phyloP scores from a whole-genome alignment of 2,797 vertebrate genomes.

The Tinamus major region DNA sequence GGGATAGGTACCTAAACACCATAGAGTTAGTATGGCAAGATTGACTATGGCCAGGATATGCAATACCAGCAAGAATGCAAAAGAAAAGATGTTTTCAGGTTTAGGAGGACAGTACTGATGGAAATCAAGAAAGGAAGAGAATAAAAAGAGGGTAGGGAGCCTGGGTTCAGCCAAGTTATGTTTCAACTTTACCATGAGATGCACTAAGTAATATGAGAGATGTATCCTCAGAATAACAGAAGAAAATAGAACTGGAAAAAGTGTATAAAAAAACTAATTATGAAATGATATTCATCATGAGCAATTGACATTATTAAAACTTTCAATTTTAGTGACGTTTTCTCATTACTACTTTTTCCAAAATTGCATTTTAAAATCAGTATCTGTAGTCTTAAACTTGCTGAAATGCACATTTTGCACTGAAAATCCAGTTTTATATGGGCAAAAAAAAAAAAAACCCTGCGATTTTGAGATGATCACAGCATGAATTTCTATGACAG shows the following conservation, averaged over 20 bases:
- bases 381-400: background rate
- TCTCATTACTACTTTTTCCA: background rate
- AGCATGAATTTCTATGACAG: slow-evolving; percentile 46
- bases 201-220: background rate
- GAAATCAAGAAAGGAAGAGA: background rate
- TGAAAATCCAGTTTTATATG: slow-evolving; percentile 17
- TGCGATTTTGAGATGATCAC: slow-evolving; percentile 50
- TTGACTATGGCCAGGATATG: background rate
- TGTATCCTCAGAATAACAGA: background rate
- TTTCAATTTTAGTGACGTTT: background rate
- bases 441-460: background rate
- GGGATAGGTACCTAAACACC: background rate
- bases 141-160: background rate
- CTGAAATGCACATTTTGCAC: slow-evolving; percentile 1
- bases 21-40: background rate
- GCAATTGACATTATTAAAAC: background rate
- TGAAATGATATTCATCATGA: background rate
- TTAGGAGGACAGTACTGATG: background rate
- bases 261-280: background rate
- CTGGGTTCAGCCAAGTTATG: background rate
- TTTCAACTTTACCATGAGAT: background rate
- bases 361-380: background rate
- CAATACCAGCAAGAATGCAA: background rate
- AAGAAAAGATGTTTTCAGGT: background rate
- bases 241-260: background rate